phyloP scores from a whole-genome alignment of 2,113 vertebrate species.

The Mandrillus leucophaeus region DNA sequence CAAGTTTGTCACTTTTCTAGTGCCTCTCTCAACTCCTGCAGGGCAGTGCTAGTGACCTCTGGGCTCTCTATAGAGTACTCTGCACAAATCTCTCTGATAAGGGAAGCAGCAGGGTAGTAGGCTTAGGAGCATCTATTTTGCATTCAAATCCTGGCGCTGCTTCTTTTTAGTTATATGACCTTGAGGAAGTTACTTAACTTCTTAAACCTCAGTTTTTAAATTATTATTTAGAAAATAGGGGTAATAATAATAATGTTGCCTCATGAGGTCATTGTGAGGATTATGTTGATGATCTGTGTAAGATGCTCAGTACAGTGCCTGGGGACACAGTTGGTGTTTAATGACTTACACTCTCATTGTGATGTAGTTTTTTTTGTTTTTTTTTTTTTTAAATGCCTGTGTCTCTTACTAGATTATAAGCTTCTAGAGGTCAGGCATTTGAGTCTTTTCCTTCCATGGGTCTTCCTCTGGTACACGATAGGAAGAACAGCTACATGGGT shows the following conservation, averaged over 20 bases:
- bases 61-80: neutral
- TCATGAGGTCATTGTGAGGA: neutral
- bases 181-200: conserved; percentile 20
- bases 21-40: neutral
- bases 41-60: neutral
- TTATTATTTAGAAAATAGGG: neutral
- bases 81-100: neutral
- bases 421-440: neutral
- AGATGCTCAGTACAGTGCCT: neutral
- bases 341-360: neutral
- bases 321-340: neutral
- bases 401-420: neutral
- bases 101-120: neutral
- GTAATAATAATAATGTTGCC: neutral
- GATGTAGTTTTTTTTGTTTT: neutral
- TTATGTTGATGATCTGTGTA: neutral
- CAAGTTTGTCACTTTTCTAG: neutral
- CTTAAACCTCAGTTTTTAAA: neutral
- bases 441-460: neutral
- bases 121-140: neutral
- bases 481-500: neutral
- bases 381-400: neutral
- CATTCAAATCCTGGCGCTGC: conserved; percentile 10
- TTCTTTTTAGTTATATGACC: neutral
- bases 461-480: neutral